Base-by-base conservation (phyloP, 53 echinoderm and acorn worm genomes). In the Hippasteria phrygiana region DNA sequence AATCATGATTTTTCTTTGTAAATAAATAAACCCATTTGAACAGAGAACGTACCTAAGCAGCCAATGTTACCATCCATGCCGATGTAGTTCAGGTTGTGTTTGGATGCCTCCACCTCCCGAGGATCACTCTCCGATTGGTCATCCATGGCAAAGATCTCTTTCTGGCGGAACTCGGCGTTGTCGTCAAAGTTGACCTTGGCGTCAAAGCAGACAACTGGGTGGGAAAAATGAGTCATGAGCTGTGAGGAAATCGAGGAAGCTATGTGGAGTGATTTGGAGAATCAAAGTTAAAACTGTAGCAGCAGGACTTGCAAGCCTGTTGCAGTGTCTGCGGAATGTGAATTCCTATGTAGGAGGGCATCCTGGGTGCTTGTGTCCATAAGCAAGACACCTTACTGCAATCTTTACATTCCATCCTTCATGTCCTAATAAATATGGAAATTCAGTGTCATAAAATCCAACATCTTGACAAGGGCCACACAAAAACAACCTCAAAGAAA, bases 61-160 rank as follows among this genome's bases (percentile, higher is more conserved):
- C 94, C 97, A 64, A 97, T 97, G 89, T 97, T 97, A 22, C 97
- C 97, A 81, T 97, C 97, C 97, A 97, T 97, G 79, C 94, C 94
- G 39, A 97, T 93, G 87, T 95, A 97, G 71, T 95, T 97, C 41
- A 97, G 94, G 69, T 95, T 92, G 66, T 97, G 97, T 34, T 91
- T 79, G 13, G 92, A 91, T 42, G 97, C 97, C 26, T 90, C 50
- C 6, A 92, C 75, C 78, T 97, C 97, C 62, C 95, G 92, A 3
- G 92, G 93, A 62, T 97, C 97, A 39, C 92, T 91, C 66, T 97
- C 97, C 28, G 91, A 75, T 41, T 85, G 75, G 87, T 97, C 97
- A 72, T 97, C 97, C 82, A 95, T 77, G 22, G 93, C 94, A 73
- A 97, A 97, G 59, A 97, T 78, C 29, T 93, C 95, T 64, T 95